Base-by-base conservation (phyloP, 2,113 vertebrate genomes). In the Passer domesticus region DNA sequence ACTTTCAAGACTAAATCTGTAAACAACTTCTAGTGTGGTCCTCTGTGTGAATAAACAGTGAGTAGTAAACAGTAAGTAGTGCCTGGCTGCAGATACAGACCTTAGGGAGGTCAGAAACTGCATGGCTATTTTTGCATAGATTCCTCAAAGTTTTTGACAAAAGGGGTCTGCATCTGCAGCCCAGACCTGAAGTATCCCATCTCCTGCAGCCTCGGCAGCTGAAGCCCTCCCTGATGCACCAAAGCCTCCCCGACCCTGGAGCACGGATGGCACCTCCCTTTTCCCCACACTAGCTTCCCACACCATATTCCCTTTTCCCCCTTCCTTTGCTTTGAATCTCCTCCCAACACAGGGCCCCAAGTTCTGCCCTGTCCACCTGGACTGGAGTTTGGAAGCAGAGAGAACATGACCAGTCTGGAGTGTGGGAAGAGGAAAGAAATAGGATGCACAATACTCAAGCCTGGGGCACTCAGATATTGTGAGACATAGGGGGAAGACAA, bases 121-220 rank as follows among this genome's bases (percentile, higher is more conserved):
- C 39, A n/a, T 3, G 7, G 13, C 8, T 88, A 4, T 18, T 92
- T 95, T 41, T 50, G 10, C 67, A 50, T 1, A n/a, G 24, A 46
- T 77, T 76, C 86, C 49, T 79, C n/a, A 43, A 68, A 39, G 17
- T 23, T 85, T 62, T 49, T 8, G 1, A 27, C 22, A 60, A 70
- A 22, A 87, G 8, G 4, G 4, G 2, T 28, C 21, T 82, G 35
- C 13, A 39, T 11, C 15, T 10, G 8, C 39, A 37, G 5, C 35
- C 27, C 58, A 37, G 62, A 75, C 20, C 20, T 67, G 60, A 63
- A 46, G 28, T 33, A 23, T 2, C 13, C 22, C 19, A 31, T 13
- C 23, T 16, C 15, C 56, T 4, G 5, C 12, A 78, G 28, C 20
- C 52, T 52, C 1, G 0, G 17, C 2, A 5, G 13, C 1, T 1